These are phyloP conservation scores for Gila orcuttii DNA, from an alignment of 2,113 vertebrate species.

Conservation along the genomic window DNA sequence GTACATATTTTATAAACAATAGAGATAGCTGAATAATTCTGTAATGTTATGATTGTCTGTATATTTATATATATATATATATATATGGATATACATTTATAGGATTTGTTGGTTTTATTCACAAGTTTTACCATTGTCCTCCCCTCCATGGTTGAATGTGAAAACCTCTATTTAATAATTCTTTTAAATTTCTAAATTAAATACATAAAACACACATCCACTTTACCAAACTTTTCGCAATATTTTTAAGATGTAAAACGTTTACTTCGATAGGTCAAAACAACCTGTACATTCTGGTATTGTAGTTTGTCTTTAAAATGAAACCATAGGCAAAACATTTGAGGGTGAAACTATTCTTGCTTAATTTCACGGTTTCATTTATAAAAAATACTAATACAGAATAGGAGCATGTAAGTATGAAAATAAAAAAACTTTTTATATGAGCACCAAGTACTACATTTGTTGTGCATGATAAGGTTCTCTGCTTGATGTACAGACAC, in stretches of 20 bases:
- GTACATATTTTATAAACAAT: conserved; percentile 99
- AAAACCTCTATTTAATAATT: conserved; percentile 67
- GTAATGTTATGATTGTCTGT: conserved; percentile 97
- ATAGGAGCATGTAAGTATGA: conserved; percentile 26
- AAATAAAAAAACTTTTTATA: conserved; percentile 23
- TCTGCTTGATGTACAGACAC: background rate
- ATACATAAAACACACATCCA: conserved; percentile 31
- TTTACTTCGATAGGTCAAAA: conserved; percentile 16
- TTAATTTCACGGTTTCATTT: background rate
- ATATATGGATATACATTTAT: conserved; percentile 83
- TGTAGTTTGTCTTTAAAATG: conserved; percentile 66
- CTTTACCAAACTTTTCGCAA: conserved; percentile 9
- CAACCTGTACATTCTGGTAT: conserved; percentile 43
- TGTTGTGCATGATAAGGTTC: conserved; percentile 12
- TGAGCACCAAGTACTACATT: conserved; percentile 38
- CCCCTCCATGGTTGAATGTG: conserved; percentile 44
- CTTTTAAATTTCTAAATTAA: conserved; percentile 47
- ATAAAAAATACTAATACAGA: conserved; percentile 35
- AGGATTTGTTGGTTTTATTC: conserved; percentile 76
- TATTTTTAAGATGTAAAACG: conserved; percentile 8
- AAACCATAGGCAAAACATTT: conserved; percentile 52
- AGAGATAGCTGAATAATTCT: conserved; percentile 88
- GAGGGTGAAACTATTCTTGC: background rate
- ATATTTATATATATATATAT: too few relatives aligned
- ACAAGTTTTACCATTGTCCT: conserved; percentile 68